Base-by-base conservation (phyloP, 2,888 invertebrate species). In the Cloeon dipterum region DNA sequence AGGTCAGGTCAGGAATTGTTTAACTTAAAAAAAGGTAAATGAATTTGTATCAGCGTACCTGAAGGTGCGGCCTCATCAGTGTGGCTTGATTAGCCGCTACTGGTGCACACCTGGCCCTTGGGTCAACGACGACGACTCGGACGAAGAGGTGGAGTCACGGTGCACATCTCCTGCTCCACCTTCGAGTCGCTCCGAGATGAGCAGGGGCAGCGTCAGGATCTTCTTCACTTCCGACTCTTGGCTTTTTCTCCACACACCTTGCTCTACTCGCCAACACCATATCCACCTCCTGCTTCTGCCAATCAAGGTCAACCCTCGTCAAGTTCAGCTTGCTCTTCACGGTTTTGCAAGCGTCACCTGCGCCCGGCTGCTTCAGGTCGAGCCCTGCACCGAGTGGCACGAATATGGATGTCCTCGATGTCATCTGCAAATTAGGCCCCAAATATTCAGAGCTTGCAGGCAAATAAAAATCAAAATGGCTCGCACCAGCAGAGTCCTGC, bases 171-270 rank as follows among this genome's bases (percentile, higher is more conserved):
- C 65, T 47, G 46, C 54, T 58, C 57, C 53, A 48, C 65, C 59
- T 85, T 83, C 57, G 82, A 82, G 61, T 75, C 75, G 56, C 74
- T 83, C 85, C 71, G 79, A 79, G 74, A 81, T 81, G 65, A 81
- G 79, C 69, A 81, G 75, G 72, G 81, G 81, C 63, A 81, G 75
- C 59, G 79, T 78, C 74, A 81, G 61, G 70, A 81, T 81, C 74
- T 81, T 79, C 74, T 79, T 79, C 66, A 81, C 79, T 71, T 85
- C 83, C 63, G 83, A 83, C 71, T 85, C 83, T 68, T 83, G 83
- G 58, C 82, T 83, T 76, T 77, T 74, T 78, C 78, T 71, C 78
- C 73, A 51, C 77, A 62, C 16, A 79, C 78, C 64, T 79, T 79
- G 4, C 77, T 78, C 51, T 79, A 79, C 54, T 79, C n/a, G n/a